Evolutionary conservation across 2,797 vertebrate genomes (phyloP).

Genomic region (Anguilla pacifica): DNA sequence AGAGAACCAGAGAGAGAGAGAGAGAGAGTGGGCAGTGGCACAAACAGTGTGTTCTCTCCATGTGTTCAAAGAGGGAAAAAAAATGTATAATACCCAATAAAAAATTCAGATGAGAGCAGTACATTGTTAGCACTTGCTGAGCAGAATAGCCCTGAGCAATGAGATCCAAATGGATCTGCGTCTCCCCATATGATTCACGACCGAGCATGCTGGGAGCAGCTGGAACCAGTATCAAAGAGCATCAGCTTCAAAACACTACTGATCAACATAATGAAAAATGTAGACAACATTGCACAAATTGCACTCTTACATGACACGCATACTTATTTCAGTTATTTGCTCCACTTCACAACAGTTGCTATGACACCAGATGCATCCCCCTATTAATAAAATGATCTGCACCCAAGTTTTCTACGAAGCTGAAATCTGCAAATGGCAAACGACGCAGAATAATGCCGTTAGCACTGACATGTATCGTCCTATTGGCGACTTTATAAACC

Average conservation of each 20-base stretch:
- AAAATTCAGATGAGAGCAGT: too few species aligned
- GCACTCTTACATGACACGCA: not conserved
- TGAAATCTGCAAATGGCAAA: not conserved
- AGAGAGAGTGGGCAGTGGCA: too few species aligned
- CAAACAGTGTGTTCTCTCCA: too few species aligned
- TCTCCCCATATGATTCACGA: not conserved
- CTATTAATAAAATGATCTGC: not conserved
- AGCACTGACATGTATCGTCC: not conserved
- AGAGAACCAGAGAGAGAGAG: too few species aligned
- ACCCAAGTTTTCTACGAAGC: not conserved
- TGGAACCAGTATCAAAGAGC: not conserved
- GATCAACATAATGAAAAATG: not conserved
- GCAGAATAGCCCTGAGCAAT: not conserved
- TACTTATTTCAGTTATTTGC: not conserved
- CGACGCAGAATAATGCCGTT: not conserved
- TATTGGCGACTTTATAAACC: not conserved
- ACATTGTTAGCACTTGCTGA: too few species aligned
- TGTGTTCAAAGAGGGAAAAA: too few species aligned
- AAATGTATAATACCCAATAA: too few species aligned
- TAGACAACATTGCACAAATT: not conserved
- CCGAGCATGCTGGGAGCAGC: not conserved
- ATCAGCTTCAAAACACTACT: not conserved
- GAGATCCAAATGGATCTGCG: not conserved
- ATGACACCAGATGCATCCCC: not conserved
- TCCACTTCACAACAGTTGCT: not conserved